phyloP scores from a whole-genome alignment of 2,797 vertebrate genomes.

The Chrosomus eos region DNA sequence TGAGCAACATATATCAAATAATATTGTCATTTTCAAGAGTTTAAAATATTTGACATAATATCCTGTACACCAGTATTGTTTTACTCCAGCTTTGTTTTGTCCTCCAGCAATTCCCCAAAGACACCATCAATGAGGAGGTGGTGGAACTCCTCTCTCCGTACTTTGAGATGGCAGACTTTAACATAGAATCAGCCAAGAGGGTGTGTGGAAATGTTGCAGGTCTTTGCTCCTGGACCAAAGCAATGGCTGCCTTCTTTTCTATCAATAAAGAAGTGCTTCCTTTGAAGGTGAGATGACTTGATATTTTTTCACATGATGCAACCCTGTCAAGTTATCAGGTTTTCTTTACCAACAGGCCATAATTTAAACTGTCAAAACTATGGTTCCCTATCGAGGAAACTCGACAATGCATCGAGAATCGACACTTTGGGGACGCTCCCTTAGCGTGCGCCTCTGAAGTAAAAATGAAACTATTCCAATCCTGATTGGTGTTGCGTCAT shows the following conservation, averaged over 20 bases:
- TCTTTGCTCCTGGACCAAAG: conserved; percentile 96
- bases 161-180: conserved; percentile 94
- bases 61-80: neutral
- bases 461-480: too few relatives aligned
- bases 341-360: neutral
- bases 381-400: too few relatives aligned
- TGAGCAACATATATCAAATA: neutral
- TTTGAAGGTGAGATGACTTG: conserved; percentile 83
- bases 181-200: conserved; percentile 92
- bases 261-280: conserved; percentile 97
- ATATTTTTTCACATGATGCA: neutral
- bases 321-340: neutral
- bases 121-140: conserved; percentile 92
- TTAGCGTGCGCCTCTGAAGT: too few relatives aligned
- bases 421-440: too few relatives aligned
- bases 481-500: too few relatives aligned
- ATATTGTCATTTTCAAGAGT: neutral
- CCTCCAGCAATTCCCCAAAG: conserved; percentile 93
- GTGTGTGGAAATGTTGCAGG: conserved; percentile 96
- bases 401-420: too few relatives aligned
- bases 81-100: conserved; percentile 16
- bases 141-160: conserved; percentile 93
- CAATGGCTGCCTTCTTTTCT: conserved; percentile 94
- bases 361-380: neutral
- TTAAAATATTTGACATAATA: neutral